Conservation (phyloP, 2,888 invertebrate species). For the Penaeus monodon region DNA sequence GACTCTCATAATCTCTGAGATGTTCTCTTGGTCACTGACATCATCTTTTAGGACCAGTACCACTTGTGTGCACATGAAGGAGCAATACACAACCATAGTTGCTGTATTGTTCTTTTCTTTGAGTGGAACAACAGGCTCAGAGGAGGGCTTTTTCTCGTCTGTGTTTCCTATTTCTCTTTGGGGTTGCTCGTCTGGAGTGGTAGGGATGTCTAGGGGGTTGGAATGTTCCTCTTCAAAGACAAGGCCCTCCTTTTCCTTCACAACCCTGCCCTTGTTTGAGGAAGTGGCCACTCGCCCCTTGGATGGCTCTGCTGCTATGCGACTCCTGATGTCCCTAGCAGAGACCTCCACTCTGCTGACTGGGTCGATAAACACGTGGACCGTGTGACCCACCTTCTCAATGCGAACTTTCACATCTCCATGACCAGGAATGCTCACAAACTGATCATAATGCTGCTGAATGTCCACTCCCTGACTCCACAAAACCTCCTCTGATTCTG, state of each 20-base stretch:
- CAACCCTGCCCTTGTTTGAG: conserved; percentile 33
- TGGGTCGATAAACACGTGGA: conserved; percentile 70
- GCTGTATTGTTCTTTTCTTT: conserved; percentile 23
- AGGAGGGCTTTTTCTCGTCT: not conserved
- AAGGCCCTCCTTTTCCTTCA: conserved; percentile 44
- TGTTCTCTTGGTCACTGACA: conserved; percentile 54
- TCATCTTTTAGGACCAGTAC: conserved; percentile 61
- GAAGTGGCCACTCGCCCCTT: conserved; percentile 47
- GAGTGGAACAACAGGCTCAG: not conserved
- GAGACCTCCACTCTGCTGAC: conserved; percentile 82
- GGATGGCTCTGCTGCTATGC: conserved; percentile 71
- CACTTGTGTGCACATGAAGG: conserved; percentile 57
- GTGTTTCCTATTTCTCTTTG: not conserved
- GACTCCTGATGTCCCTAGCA: conserved; percentile 83
- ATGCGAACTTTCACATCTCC: conserved; percentile 71
- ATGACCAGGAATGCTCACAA: conserved; percentile 70
- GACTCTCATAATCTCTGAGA: conserved; percentile 59
- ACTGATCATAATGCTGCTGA: conserved; percentile 67
- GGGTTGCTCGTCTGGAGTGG: not conserved
- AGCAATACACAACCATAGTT: conserved; percentile 56
- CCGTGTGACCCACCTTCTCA: conserved; percentile 69
- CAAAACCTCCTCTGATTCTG: conserved; percentile 54
- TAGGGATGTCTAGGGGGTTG: not conserved
- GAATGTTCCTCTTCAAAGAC: conserved; percentile 22
- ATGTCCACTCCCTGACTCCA: conserved; percentile 64